Evolutionary conservation across 1,140 invertebrate genomes (phyloP), one percentile per base, ranked within the genome.

Genomic region (Globodera rostochiensis): DNA sequence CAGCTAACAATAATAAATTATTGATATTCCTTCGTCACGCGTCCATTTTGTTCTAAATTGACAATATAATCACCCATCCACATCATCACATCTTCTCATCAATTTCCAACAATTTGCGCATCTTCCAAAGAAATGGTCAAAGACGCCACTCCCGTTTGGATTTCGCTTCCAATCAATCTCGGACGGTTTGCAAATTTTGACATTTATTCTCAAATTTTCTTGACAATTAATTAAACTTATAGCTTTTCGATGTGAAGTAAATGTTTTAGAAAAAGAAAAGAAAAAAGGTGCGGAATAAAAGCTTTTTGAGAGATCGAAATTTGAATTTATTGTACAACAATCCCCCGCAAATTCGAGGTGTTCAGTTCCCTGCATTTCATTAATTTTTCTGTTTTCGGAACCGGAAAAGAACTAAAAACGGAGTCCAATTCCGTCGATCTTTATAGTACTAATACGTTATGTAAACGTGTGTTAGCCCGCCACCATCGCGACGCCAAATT

Each of bases 81-180:
- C n/a, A 21, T 36, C 66, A 69, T 36, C 60, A 25, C 25, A 25
- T 25, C 21, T 15, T 75, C 25, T 73, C 8, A 47, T 79, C 53
- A 21, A 47, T 36, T 21, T 15, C 46, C 36, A 21, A 80, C 57
- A 47, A 78, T 50, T 50, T 46, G 25, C 46, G n/a, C n/a, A 53
- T 80, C n/a, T 46, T 64, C 60, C 60, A 46, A 67, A 66, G 49
- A 66, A 49, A 78, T 81, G 74, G 74, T 81, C 73, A 74, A 74
- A 49, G 73, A 81, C 21, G 73, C 53, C 6, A 74, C 80, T 19
- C 74, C 80, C 19, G 57, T 81, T 60, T 81, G 80, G 80, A 60
- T 81, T 47, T 67, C 80, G 6, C 8, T 81, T 15, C 80, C 80
- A 21, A 81, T 81, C 49, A 81, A 81, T 53, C n/a, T 81, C 67